These are phyloP conservation scores for Stegophylla sp. DNA, from an alignment of 2,888 invertebrate genomes.

Conservation along the genomic window DNA sequence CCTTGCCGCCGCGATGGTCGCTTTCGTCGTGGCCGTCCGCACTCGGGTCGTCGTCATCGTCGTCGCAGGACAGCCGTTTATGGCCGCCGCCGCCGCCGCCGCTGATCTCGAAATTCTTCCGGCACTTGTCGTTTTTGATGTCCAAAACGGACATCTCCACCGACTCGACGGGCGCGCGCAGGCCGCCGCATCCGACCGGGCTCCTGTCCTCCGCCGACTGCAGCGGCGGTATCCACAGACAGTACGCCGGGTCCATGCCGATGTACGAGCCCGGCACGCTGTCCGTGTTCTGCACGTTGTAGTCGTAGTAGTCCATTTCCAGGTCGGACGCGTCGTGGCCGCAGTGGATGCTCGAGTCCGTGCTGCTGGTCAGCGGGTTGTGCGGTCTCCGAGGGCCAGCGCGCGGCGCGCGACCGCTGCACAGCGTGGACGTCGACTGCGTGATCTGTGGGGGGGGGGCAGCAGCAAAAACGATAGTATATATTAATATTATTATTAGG, in stretches of 20 bases:
- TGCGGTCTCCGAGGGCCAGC: neutral
- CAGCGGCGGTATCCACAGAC: slow-evolving; percentile 84
- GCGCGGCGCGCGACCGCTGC: neutral
- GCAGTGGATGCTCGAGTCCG: slow-evolving; percentile 78
- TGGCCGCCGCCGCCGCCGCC: neutral
- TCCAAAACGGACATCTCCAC: slow-evolving; percentile 62
- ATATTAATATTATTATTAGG: too few relatives aligned
- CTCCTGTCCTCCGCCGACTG: slow-evolving; percentile 62
- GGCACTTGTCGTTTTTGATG: slow-evolving; percentile 38
- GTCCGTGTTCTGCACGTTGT: slow-evolving; percentile 79
- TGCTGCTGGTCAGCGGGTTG: slow-evolving; percentile 66
- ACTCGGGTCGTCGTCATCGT: too few relatives aligned
- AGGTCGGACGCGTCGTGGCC: slow-evolving; percentile 75
- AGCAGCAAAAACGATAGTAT: too few relatives aligned
- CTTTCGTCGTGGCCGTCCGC: slow-evolving; percentile 5
- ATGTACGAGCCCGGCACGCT: slow-evolving; percentile 79
- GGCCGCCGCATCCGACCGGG: slow-evolving; percentile 2
- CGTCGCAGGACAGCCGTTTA: slow-evolving; percentile 23
- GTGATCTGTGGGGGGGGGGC: too few relatives aligned
- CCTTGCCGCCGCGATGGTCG: slow-evolving; percentile 21
- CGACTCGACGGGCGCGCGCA: too few relatives aligned
- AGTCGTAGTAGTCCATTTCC: slow-evolving; percentile 87
- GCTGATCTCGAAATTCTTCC: slow-evolving; percentile 47
- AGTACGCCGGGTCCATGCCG: slow-evolving; percentile 87
- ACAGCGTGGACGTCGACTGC: slow-evolving; percentile 40